A percentile compares a stretch with the other conserved stretches of the same genome.
Evolutionary conservation across 2,888 invertebrate species (phyloP).

Genomic region (Acleris cristana): DNA sequence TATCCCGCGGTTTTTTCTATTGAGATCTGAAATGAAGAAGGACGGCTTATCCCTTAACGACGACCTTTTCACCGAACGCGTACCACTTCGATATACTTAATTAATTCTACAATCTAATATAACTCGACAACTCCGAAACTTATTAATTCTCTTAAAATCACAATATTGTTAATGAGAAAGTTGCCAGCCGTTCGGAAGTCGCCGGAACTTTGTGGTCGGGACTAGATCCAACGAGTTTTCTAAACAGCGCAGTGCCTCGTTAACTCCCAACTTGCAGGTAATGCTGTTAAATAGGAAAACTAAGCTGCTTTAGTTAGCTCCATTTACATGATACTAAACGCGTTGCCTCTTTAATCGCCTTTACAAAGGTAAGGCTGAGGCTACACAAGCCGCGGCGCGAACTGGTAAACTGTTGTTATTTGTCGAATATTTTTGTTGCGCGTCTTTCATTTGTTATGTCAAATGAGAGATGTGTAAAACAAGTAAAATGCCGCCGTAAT

Average conservation of each 20-base stretch:
- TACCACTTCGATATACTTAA: not conserved
- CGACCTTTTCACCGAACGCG: constrained; percentile 1
- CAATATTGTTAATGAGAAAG: constrained; percentile 31
- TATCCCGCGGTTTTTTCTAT: too few species aligned
- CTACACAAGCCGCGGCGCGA: too few species aligned
- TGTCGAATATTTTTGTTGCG: too few species aligned
- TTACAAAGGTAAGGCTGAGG: too few species aligned
- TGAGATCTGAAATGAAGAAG: not conserved
- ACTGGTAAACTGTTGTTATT: too few species aligned
- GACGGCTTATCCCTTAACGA: not conserved
- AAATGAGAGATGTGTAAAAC: too few species aligned
- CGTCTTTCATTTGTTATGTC: too few species aligned
- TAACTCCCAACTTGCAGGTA: constrained; percentile 13
- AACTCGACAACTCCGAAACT: constrained; percentile 5
- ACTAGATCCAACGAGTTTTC: constrained; percentile 28
- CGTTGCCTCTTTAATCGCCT: not conserved
- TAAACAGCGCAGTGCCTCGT: constrained; percentile 34
- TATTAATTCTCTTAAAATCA: constrained; percentile 23
- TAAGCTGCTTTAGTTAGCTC: not conserved
- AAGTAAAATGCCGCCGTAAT: too few species aligned
- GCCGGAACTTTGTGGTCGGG: constrained; percentile 28
- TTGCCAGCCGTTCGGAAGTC: constrained; percentile 31
- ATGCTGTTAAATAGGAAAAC: constrained; percentile 8
- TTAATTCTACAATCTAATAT: not conserved
- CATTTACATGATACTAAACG: not conserved